Base-by-base conservation (phyloP, 2,113 vertebrate genomes). In the Atlantisia rogersi region DNA sequence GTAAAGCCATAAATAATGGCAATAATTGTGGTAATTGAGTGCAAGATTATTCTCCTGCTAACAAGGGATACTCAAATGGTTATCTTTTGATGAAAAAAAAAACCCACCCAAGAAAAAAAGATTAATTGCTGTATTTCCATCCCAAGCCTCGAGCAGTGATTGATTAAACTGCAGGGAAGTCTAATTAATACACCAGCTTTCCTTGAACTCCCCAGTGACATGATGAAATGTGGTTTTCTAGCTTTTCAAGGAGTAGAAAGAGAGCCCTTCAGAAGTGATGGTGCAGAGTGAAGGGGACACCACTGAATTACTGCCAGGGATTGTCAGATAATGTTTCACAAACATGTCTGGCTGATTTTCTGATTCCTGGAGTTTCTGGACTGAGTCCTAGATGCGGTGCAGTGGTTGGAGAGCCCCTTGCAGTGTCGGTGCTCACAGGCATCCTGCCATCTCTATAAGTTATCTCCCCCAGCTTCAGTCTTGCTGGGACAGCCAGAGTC, bases 151-250 rank as follows among this genome's bases (percentile, higher is more conserved):
- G 24, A 93, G 40, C 65, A 94, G 40, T 93, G 90, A 96, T 42
- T 96, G 90, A 93, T 84, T 96, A 94, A 97, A 92, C 62, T 94
- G 94, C 84, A 93, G 71, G 86, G 64, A 91, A 90, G 55, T 82
- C 80, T 97, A 96, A 97, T 97, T 95, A 97, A 97, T 93, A 94
- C 83, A 92, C 22, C 55, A 91, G 60, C 19, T 92, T 97, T 70
- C 71, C 25, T 20, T 87, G 50, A 96, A 92, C n/a, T 95, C 87
- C 62, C 86, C 37, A 63, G 55, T 46, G 59, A 86, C 68, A 59
- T 52, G 65, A 71, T 60, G 44, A 95, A 95, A 82, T 2, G 7
- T 4, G 7, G 20, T 82, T 82, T 93, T 88, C 70, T 75, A 28
- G 50, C 39, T 48, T 92, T 90, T 81, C 48, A 78, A 78, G 55